Percentiles rank a stretch among this genome's conserved stretches.
Conservation (phyloP, 2,888 invertebrate genomes). For the Drosophila robusta region DNA sequence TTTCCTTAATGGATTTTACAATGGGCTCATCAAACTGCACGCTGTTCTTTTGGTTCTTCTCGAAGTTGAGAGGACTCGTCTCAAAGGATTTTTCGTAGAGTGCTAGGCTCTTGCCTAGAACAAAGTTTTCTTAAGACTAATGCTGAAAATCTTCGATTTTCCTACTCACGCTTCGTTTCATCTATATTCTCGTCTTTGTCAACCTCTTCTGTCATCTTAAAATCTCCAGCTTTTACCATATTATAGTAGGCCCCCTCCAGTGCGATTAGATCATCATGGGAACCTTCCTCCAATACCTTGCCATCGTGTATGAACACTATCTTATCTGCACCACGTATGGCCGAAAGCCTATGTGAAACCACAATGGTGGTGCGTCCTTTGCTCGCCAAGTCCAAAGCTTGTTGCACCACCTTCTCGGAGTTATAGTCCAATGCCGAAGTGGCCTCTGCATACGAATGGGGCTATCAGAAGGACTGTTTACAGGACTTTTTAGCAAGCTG, state of each 20-base stretch:
- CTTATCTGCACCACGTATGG: constrained; percentile 89
- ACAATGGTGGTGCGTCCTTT: constrained; percentile 91
- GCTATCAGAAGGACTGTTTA: background rate
- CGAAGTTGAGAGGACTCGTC: constrained; percentile 81
- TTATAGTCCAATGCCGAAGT: constrained; percentile 94
- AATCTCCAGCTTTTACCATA: constrained; percentile 86
- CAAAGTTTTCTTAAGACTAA: fast-evolving
- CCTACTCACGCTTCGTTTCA: constrained; percentile 74
- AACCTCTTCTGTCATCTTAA: constrained; percentile 70
- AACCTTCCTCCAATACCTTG: constrained; percentile 90
- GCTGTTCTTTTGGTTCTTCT: constrained; percentile 82
- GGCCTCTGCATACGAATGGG: constrained; percentile 86
- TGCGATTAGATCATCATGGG: constrained; percentile 89
- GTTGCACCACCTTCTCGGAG: constrained; percentile 92
- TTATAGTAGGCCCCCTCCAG: constrained; percentile 89
- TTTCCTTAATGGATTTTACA: constrained; percentile 55
- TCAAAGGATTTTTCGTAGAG: constrained; percentile 84
- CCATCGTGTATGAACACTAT: constrained; percentile 91
- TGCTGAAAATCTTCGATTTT: background rate
- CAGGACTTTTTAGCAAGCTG: too few species aligned
- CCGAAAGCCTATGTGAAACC: constrained; percentile 90
- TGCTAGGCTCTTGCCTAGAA: constrained; percentile 78
- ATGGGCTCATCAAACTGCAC: constrained; percentile 77
- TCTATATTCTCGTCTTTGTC: constrained; percentile 68
- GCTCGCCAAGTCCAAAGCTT: constrained; percentile 91